A percentile compares a stretch with the other conserved stretches of the same genome.
phyloP scores from a whole-genome alignment of 2,113 vertebrate species.

The Tamias sibiricus region DNA sequence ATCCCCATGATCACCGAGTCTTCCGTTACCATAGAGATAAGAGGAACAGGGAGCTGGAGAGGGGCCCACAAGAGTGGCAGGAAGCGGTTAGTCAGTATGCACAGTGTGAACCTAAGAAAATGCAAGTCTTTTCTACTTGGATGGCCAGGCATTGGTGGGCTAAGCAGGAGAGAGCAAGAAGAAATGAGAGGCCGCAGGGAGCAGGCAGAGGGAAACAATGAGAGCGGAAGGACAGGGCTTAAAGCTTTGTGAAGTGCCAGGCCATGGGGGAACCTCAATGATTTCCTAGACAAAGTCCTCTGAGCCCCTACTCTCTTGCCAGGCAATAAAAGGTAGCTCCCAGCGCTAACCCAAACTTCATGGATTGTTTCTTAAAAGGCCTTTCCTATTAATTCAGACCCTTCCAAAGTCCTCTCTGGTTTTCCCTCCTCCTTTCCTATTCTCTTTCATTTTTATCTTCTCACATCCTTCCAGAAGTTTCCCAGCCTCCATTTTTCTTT shows the following conservation, averaged over 20 bases:
- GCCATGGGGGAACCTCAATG: not conserved
- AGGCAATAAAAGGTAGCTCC: not conserved
- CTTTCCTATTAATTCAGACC: not conserved
- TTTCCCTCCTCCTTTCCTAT: not conserved
- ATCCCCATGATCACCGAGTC: not conserved
- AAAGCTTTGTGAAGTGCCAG: not conserved
- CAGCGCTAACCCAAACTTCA: not conserved
- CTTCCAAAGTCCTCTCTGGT: not conserved
- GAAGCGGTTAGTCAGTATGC: slow-evolving; percentile 46
- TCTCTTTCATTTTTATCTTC: not conserved
- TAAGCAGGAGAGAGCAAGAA: not conserved
- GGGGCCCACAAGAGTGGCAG: not conserved
- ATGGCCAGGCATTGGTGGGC: slow-evolving; percentile 34
- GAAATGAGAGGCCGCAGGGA: not conserved
- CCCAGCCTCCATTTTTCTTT: not conserved
- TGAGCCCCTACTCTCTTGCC: not conserved
- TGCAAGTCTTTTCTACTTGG: slow-evolving; percentile 62
- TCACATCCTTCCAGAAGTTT: not conserved
- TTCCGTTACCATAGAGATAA: slow-evolving; percentile 61
- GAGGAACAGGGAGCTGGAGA: not conserved
- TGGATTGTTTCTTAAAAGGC: not conserved
- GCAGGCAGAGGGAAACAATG: not conserved
- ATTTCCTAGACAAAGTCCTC: slow-evolving; percentile 26
- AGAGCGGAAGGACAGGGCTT: not conserved
- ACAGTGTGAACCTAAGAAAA: slow-evolving; percentile 63